Evolutionary conservation across 2,113 vertebrate species (phyloP), one percentile per base, ranked within the genome.

Genomic region (Dromas ardeola): DNA sequence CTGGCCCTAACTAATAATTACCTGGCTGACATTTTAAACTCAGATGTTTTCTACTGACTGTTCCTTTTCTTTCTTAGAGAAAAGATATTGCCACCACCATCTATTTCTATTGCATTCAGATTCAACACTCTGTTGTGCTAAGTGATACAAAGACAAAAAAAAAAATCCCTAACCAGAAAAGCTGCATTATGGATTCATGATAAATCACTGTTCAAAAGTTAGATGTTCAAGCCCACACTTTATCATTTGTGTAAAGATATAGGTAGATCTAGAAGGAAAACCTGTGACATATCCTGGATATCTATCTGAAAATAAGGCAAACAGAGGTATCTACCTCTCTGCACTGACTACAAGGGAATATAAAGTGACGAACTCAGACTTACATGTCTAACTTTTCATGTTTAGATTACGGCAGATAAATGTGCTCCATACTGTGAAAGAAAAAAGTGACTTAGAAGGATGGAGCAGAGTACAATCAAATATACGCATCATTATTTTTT

Each of bases 381-480:
- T 76, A 71, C 26, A 45, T 40, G 27, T 30, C 86, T 94, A 84
- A 86, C 50, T 87, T 94, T 76, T 86, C 61, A 85, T 93, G 78
- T 91, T 88, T 29, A 91, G 66, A 76, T 91, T 87, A 91, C 8
- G 2, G 40, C 81, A 95, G 81, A 94, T 49, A 93, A 95, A 93
- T 92, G 50, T 0, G 1, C 32, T 95, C 45, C 63, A 58, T 42
- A 80, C 58, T 50, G 73, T 38, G 86, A 95, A 91, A 79, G 53
- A 93, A 89, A 95, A 93, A 95, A 65, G n/a, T 80, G 86, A 93
- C 74, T 72, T 94, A 94, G 93, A 97, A 91, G 77, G 62, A 97
- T 95, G 89, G 58, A 78, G 70, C 84, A 95, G 62, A 91, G 78
- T 70, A 82, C 77, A 95, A 81, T 53, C 73, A 96, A 91, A 95